Percentiles rank a stretch among this genome's conserved stretches.
These are phyloP conservation scores for Apaloderma vittatum DNA, from an alignment of 2,113 vertebrate species.

Conservation along the genomic window DNA sequence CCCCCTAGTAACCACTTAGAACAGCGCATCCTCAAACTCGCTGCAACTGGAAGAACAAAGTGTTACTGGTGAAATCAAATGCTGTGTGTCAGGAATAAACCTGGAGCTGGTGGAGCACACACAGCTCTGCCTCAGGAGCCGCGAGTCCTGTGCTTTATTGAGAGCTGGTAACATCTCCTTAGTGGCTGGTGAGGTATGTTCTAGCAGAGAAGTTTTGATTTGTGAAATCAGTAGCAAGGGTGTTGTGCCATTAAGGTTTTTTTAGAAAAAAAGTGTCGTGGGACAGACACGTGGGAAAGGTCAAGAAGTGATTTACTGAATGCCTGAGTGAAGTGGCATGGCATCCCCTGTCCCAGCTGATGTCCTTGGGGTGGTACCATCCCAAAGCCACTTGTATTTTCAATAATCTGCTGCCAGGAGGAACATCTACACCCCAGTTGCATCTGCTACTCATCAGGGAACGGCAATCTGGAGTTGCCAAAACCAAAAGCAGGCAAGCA, in stretches of 20 bases:
- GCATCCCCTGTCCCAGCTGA: not conserved
- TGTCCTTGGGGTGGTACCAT: not conserved
- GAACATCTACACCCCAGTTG: not conserved
- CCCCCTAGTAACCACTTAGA: rapidly evolving
- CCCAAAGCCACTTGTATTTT: not conserved
- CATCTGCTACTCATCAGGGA: not conserved
- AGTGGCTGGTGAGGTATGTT: not conserved
- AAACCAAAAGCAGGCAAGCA: not conserved
- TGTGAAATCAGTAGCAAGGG: not conserved
- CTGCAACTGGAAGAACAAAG: not conserved
- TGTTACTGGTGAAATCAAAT: rapidly evolving
- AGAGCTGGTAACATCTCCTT: not conserved
- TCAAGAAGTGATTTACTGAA: not conserved
- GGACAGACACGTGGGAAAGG: not conserved
- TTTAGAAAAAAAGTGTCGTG: too few relatives aligned
- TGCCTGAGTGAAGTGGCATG: not conserved
- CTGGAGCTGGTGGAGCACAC: not conserved
- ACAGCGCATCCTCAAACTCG: not conserved
- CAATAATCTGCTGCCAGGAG: not conserved
- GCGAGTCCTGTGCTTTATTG: not conserved
- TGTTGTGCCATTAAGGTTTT: not conserved
- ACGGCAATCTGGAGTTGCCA: not conserved
- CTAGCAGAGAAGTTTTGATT: not conserved
- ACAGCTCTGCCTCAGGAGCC: not conserved
- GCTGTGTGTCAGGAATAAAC: not conserved